Evolutionary conservation across 1,140 invertebrate genomes (phyloP).

Genomic region (Lethocerus indicus): DNA sequence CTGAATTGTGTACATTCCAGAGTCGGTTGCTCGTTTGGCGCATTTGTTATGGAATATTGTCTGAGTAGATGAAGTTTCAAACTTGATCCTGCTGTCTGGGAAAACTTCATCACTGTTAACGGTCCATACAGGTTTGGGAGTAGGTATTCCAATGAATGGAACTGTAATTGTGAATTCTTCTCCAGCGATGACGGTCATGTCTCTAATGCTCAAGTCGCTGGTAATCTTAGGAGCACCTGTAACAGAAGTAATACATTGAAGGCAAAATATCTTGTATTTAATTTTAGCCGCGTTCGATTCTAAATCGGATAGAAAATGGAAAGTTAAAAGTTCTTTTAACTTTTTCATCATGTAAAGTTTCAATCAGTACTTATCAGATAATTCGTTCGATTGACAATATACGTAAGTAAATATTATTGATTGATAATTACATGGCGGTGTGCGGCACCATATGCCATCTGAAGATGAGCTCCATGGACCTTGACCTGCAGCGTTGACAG

Average conservation of each 20-base stretch:
- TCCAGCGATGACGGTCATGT: slow-evolving; percentile 88
- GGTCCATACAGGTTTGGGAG: slow-evolving; percentile 73
- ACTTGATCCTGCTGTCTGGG: slow-evolving; percentile 66
- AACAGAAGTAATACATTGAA: slow-evolving; percentile 16
- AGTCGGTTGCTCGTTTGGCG: slow-evolving; percentile 66
- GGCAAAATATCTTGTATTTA: not conserved
- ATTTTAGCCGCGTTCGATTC: not conserved
- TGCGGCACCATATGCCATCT: slow-evolving; percentile 73
- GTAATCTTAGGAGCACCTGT: slow-evolving; percentile 73
- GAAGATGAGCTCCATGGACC: slow-evolving; percentile 81
- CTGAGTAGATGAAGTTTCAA: slow-evolving; percentile 64
- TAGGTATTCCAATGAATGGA: slow-evolving; percentile 78
- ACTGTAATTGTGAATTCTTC: slow-evolving; percentile 92
- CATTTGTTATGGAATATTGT: slow-evolving; percentile 75
- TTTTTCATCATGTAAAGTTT: no score
- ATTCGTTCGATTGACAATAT: not conserved
- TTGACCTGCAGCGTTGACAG: slow-evolving; percentile 88
- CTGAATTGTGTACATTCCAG: slow-evolving; percentile 81
- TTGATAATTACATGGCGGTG: slow-evolving; percentile 48
- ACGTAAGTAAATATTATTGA: not conserved
- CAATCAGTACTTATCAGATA: no score
- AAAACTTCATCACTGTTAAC: slow-evolving; percentile 72
- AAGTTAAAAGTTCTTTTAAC: no score
- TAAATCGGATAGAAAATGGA: no score
- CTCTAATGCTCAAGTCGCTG: slow-evolving; percentile 77